phyloP scores from a whole-genome alignment of 2,888 invertebrate species.

The Pandemis corylana region DNA sequence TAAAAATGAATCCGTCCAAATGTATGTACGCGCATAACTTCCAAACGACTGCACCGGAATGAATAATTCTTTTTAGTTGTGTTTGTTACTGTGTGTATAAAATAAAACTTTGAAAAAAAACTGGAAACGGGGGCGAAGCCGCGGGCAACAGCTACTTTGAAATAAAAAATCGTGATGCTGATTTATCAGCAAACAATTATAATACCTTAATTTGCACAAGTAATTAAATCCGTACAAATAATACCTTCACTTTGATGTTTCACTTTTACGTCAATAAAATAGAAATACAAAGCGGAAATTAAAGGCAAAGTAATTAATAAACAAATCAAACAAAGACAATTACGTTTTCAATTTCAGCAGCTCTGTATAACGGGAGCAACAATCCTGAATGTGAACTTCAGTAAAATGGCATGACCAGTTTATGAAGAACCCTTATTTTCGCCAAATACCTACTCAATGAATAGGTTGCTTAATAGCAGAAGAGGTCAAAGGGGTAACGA shows the following conservation, averaged over 20 bases:
- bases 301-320: constrained; percentile 40
- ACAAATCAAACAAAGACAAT: constrained; percentile 41
- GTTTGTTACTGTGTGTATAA: no score
- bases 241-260: constrained; percentile 34
- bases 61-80: no score
- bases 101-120: no score
- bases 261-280: constrained; percentile 32
- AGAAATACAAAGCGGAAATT: constrained; percentile 28
- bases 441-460: neutral
- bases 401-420: constrained; percentile 6
- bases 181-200: constrained; percentile 7
- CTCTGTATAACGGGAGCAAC: constrained; percentile 14
- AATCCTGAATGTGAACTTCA: constrained; percentile 22
- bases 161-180: neutral
- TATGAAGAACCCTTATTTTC: neutral
- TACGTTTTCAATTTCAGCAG: constrained; percentile 31
- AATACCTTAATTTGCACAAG: constrained; percentile 10
- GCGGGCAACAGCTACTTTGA: no score
- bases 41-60: no score
- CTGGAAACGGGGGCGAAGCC: no score
- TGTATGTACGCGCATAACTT: no score
- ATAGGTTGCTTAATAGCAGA: neutral
- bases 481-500: constrained; percentile 13
- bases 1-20: no score
- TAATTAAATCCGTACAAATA: constrained; percentile 22